phyloP scores from a whole-genome alignment of 2,888 invertebrate species.

The Diplolepis rosae region DNA sequence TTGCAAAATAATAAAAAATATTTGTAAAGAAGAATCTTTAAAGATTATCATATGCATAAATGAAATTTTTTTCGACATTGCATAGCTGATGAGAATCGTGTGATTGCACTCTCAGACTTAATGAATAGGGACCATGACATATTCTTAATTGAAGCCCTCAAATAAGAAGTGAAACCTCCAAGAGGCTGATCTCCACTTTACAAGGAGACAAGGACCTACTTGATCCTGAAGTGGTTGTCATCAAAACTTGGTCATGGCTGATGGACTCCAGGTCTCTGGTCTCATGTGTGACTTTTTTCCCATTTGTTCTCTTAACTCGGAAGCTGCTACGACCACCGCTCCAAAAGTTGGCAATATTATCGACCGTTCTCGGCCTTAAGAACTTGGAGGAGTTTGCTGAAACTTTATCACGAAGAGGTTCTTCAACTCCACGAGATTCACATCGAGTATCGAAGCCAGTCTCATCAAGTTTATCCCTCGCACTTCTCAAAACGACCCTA shows the following conservation, averaged over 20 bases:
- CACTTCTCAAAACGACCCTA: neutral
- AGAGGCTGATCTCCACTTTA: conserved; percentile 1
- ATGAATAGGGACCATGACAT: neutral
- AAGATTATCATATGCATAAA: neutral
- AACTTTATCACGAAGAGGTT: conserved; percentile 20
- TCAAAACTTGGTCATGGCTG: conserved; percentile 45
- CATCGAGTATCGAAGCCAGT: neutral
- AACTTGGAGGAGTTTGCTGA: conserved; percentile 27
- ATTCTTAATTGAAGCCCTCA: conserved; percentile 9
- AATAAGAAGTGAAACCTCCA: neutral
- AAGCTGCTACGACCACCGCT: conserved; percentile 54
- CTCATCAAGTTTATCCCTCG: conserved; percentile 2
- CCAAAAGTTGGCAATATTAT: conserved; percentile 61
- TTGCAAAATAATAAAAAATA: too few species aligned
- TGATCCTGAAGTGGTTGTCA: conserved; percentile 56
- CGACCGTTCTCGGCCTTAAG: conserved; percentile 47
- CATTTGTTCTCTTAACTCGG: conserved; percentile 50
- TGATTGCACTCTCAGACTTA: neutral
- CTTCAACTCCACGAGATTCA: neutral
- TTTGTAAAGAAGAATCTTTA: too few species aligned
- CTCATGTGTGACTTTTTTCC: conserved; percentile 55
- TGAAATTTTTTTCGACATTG: neutral
- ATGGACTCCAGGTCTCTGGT: conserved; percentile 53
- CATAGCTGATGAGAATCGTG: neutral
- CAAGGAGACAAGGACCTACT: conserved; percentile 54